Evolutionary conservation across 2,888 invertebrate species (phyloP), one percentile per base, ranked within the genome.

Genomic region (Drosophila testacea): DNA sequence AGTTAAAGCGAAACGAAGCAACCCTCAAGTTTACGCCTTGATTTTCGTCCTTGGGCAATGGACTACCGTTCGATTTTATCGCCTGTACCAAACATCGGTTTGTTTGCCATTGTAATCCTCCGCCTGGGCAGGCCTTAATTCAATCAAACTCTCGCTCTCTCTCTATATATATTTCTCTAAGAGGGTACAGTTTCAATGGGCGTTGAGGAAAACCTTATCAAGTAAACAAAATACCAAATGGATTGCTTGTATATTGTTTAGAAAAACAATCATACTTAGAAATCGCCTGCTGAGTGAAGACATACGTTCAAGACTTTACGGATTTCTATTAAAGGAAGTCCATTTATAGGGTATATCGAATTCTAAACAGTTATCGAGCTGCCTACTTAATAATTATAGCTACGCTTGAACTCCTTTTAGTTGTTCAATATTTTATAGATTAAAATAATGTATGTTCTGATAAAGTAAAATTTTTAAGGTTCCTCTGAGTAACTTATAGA

Each of bases 61-160:
- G 34, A 59, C 72, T 54, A 78, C 54, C 69, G 50, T 71, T 76
- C 54, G 62, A 72, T 77, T 60, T 57, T 68, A 80, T 76, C 72
- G 65, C 10, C 55, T 44, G 44, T 75, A 62, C 55, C 77, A 73
- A 61, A 63, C 69, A 69, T 38, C 59, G 51, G 52, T 54, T 79
- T 79, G 69, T 71, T 71, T 72, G 60, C 47, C 72, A 62, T 62
- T 65, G 85, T 85, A 79, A 84, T 68, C 81, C 69, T 27, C 6
- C n/a, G 44, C 16, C 42, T 50, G 36, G 36, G 47, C 55, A 46
- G 27, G 27, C 61, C 52, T 70, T 69, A 61, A 88, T 83, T 83
- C 74, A 83, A 88, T 86, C 83, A 86, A 68, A 48, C 57, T 38
- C 32, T 11, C 10, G 16, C 42, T 10, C 9, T 41, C 7, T n/a